A percentile compares a stretch with the other conserved stretches of the same genome.
These are phyloP conservation scores for Parnassius smintheus DNA, from an alignment of 2,888 invertebrate genomes.

Conservation along the genomic window DNA sequence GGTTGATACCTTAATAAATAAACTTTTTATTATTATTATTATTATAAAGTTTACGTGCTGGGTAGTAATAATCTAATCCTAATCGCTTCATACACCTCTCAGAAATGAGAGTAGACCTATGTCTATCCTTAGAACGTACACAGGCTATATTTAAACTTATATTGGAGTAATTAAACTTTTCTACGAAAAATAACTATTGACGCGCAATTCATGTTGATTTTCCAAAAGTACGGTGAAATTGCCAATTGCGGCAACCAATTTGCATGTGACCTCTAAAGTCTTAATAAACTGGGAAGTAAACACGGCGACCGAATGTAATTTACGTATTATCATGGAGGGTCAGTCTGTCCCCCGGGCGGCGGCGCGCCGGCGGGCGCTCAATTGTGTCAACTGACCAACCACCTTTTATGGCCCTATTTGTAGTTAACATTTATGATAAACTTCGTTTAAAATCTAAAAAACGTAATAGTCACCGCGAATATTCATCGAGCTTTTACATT, in stretches of 20 bases:
- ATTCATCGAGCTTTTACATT: constrained; percentile 17
- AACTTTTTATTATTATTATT: too few relatives aligned
- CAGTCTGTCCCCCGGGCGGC: constrained; percentile 39
- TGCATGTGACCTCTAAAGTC: constrained; percentile 37
- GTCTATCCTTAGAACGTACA: too few relatives aligned
- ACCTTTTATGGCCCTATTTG: constrained; percentile 30
- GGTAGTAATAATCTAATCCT: too few relatives aligned
- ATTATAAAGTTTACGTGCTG: too few relatives aligned
- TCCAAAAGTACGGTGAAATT: constrained; percentile 25
- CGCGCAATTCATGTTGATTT: not conserved
- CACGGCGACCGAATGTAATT: constrained; percentile 49
- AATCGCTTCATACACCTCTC: too few relatives aligned
- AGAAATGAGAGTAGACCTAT: too few relatives aligned
- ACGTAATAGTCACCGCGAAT: constrained; percentile 8
- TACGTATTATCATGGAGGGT: constrained; percentile 46
- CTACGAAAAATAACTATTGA: too few relatives aligned
- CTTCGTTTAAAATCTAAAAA: constrained; percentile 18
- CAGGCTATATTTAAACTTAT: too few relatives aligned
- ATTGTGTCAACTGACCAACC: constrained; percentile 38
- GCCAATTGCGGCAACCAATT: constrained; percentile 33
- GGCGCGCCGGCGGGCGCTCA: constrained; percentile 34
- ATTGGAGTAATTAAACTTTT: too few relatives aligned
- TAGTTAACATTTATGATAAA: constrained; percentile 20
- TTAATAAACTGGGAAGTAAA: constrained; percentile 45
- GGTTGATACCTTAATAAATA: too few relatives aligned